Evolutionary conservation across 2,888 invertebrate genomes (phyloP), one percentile per base, ranked within the genome.

Genomic region (Axea sp.): DNA sequence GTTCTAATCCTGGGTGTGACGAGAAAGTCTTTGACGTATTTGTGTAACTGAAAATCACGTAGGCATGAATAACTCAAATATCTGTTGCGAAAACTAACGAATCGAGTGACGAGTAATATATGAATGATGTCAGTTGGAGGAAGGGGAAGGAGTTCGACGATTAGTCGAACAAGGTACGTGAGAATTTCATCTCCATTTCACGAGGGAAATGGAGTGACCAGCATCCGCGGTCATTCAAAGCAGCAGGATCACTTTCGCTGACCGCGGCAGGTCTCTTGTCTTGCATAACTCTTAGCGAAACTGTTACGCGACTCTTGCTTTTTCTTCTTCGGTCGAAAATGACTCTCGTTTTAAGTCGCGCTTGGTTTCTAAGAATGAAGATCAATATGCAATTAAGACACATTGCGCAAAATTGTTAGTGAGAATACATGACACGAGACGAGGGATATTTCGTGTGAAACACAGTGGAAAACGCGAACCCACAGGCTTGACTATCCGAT

Each of bases 181-280:
- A 31, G 49, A 62, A 62, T 73, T 73, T 55, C 73, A 73, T 68
- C 73, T 62, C 55, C 57, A 60, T 73, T 73, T 59, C 72, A 57
- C 45, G 49, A 43, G 41, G 68, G 60, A 73, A 73, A 62, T 62
- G 47, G 69, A 69, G 64, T 72, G 76, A 51, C 60, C 73, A 73
- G 55, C 69, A 73, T 72, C 76, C 73, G 76, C 59, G 51, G 75
- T 68, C 72, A 75, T 72, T 72, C 71, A 62, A 67, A 75, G 67
- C 31, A 15, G 67, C 53, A 71, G 69, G 75, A 75, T 75, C 75
- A 75, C 71, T 75, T 75, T 75, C 71, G 65, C 75, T 75, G 71
- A 75, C 65, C 75, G 69, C 67, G 53, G 60, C 73, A 65, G 47
- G 74, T 68, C 72, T 68, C 33, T 33, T 47, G 67, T 30, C 68